phyloP scores from a whole-genome alignment of 2,113 vertebrate genomes.

The Anthoscopus minutus region DNA sequence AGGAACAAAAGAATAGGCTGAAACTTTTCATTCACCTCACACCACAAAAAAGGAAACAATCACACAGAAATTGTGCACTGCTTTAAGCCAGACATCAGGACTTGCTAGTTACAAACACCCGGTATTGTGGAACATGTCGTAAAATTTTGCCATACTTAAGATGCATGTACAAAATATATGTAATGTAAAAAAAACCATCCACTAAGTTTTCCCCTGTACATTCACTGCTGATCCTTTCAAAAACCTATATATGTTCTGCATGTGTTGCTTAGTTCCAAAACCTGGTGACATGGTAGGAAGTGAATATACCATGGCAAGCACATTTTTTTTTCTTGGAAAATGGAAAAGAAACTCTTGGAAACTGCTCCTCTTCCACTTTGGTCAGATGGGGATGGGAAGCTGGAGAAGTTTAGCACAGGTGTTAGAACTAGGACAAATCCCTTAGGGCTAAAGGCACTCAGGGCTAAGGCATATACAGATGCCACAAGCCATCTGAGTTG shows the following conservation, averaged over 20 bases:
- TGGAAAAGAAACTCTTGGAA: neutral
- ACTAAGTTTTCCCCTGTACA: neutral
- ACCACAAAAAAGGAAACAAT: neutral
- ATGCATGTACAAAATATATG: neutral
- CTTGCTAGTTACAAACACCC: neutral
- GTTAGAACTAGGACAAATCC: neutral
- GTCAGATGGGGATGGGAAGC: neutral
- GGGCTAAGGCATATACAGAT: neutral
- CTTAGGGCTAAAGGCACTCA: neutral
- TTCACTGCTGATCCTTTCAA: neutral
- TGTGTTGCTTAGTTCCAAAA: neutral
- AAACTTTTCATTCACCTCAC: neutral
- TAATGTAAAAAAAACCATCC: neutral
- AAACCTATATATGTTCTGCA: neutral
- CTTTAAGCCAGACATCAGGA: neutral
- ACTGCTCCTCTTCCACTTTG: neutral
- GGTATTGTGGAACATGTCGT: neutral
- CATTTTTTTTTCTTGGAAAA: neutral
- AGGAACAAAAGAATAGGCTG: neutral
- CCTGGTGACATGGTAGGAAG: neutral
- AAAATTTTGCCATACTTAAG: neutral
- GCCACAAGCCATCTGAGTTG: neutral
- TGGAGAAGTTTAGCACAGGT: neutral
- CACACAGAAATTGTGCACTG: neutral
- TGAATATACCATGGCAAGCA: neutral